Conservation (phyloP, 2,113 vertebrate genomes). For the Tricholaema leucomelas region DNA sequence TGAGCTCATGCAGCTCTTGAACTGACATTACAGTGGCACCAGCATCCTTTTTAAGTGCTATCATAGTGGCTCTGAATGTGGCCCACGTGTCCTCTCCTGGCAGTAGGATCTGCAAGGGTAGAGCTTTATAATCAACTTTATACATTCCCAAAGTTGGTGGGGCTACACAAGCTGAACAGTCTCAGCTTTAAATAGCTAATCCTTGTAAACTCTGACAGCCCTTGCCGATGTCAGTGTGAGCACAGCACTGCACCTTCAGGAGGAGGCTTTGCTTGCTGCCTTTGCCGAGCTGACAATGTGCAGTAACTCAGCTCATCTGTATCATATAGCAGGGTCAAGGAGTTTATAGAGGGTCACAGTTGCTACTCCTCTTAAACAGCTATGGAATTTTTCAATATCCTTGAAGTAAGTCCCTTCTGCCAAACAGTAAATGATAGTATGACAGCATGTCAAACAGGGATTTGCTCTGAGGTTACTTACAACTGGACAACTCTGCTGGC, state of each 20-base stretch:
- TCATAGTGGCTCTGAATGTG: background rate
- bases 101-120: background rate
- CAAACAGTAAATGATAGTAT: slow-evolving; percentile 72
- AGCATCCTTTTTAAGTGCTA: background rate
- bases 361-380: slow-evolving; percentile 66
- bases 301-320: slow-evolving; percentile 30
- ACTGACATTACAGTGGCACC: background rate
- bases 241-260: background rate
- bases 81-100: background rate
- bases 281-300: slow-evolving; percentile 19
- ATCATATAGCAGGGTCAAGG: slow-evolving; percentile 42
- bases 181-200: background rate
- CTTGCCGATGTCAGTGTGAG: background rate
- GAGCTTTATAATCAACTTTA: background rate
- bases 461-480: slow-evolving; percentile 75
- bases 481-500: slow-evolving; percentile 73
- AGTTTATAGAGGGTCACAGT: slow-evolving; percentile 70
- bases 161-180: background rate
- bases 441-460: slow-evolving; percentile 71
- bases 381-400: slow-evolving; percentile 81
- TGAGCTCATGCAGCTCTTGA: background rate
- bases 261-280: slow-evolving; percentile 16
- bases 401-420: slow-evolving; percentile 68
- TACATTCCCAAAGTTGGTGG: background rate
- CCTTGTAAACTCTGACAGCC: background rate